Evolutionary conservation across 2,888 invertebrate genomes (phyloP).

Genomic region (Macrophya alboannulata): DNA sequence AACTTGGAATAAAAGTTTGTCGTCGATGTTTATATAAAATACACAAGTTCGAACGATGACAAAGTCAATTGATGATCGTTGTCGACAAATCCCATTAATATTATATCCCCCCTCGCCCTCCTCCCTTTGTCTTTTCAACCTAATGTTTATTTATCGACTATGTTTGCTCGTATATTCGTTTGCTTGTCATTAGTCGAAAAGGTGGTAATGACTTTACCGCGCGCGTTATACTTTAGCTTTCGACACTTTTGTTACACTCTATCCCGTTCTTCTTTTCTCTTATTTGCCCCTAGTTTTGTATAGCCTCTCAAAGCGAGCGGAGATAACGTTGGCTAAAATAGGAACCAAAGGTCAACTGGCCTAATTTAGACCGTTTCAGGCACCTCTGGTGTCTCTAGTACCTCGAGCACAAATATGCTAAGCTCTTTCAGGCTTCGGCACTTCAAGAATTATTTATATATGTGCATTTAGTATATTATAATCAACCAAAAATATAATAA

Average conservation of each 20-base stretch:
- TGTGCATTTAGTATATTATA: neutral
- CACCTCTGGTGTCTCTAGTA: slow-evolving; percentile 22
- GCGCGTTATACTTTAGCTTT: neutral
- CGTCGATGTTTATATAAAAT: neutral
- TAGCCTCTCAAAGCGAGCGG: neutral
- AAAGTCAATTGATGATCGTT: slow-evolving; percentile 6
- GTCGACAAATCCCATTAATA: slow-evolving; percentile 13
- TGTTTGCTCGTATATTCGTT: slow-evolving; percentile 13
- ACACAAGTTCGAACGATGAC: neutral
- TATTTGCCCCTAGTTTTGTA: neutral
- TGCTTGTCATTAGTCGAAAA: slow-evolving; percentile 40
- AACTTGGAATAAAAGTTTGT: neutral
- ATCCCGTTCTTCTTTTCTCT: neutral
- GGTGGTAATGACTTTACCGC: slow-evolving; percentile 9
- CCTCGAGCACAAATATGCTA: neutral
- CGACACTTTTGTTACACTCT: neutral
- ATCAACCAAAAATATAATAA: neutral
- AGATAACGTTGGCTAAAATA: slow-evolving; percentile 40
- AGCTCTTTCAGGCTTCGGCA: neutral
- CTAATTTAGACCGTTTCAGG: slow-evolving; percentile 33
- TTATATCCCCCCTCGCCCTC: too few relatives aligned
- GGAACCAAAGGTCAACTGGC: slow-evolving; percentile 44
- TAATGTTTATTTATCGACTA: slow-evolving; percentile 18
- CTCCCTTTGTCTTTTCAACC: neutral
- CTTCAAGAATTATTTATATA: neutral